Conservation (phyloP, 2,797 vertebrate genomes). For the Dipus sagitta region DNA sequence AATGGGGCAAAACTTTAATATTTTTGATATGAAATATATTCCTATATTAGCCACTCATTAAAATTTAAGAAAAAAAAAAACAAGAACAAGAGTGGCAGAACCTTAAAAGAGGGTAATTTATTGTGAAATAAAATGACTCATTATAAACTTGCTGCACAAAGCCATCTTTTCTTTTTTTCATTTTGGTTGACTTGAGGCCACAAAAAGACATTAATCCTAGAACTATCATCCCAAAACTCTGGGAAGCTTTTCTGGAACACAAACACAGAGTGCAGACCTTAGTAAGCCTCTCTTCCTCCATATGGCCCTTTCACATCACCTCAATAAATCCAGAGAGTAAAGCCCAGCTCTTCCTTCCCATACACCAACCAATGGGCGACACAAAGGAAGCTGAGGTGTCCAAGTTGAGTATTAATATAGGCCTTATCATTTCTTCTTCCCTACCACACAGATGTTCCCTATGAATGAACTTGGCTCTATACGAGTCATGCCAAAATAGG, state of each 20-base stretch:
- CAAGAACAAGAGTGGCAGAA: constrained; percentile 37
- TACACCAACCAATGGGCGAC: neutral
- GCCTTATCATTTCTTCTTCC: neutral
- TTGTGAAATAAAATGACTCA: constrained; percentile 53
- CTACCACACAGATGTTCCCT: constrained; percentile 58
- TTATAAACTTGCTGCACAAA: constrained; percentile 56
- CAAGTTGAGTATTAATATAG: constrained; percentile 19
- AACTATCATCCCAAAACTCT: neutral
- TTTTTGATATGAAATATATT: neutral
- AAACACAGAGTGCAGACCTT: constrained; percentile 14
- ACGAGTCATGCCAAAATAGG: constrained; percentile 41
- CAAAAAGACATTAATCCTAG: neutral
- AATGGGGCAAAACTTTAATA: neutral
- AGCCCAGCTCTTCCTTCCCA: constrained; percentile 44
- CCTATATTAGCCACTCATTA: constrained; percentile 23
- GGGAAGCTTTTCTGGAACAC: constrained; percentile 59
- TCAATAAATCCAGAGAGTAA: constrained; percentile 43
- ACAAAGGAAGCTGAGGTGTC: constrained; percentile 29
- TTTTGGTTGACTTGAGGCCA: constrained; percentile 34
- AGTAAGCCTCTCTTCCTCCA: neutral
- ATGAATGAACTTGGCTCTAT: constrained; percentile 51
- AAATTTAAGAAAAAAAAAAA: neutral
- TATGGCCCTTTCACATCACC: neutral
- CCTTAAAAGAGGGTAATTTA: constrained; percentile 32
- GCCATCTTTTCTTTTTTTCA: neutral